Evolutionary conservation across 2,888 invertebrate genomes (phyloP).

Genomic region (Diarsia mendica): DNA sequence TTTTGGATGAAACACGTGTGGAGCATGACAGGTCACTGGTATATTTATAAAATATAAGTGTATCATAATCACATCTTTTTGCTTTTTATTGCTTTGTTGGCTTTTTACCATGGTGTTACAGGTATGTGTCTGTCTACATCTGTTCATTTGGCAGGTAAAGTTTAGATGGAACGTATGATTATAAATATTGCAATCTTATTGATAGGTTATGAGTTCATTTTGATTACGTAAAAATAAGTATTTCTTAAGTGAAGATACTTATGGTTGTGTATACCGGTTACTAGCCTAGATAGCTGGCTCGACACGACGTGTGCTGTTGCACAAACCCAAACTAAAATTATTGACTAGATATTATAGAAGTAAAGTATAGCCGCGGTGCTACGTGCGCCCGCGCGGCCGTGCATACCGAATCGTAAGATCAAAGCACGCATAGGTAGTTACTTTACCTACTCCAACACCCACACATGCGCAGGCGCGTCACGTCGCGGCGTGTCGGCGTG

Average conservation of each 20-base stretch:
- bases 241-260: slow-evolving; percentile 73
- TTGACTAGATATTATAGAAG: slow-evolving; percentile 88
- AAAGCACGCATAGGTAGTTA: slow-evolving; percentile 89
- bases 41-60: neutral
- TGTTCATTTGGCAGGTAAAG: neutral
- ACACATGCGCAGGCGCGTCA: slow-evolving; percentile 77
- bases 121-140: too few relatives aligned
- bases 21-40: neutral
- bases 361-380: slow-evolving; percentile 86
- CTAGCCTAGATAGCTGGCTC: slow-evolving; percentile 78
- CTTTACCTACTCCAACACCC: slow-evolving; percentile 88
- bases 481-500: slow-evolving; percentile 69
- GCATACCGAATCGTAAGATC: slow-evolving; percentile 90
- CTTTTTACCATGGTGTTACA: neutral
- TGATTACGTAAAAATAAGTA: slow-evolving; percentile 57
- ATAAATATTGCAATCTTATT: slow-evolving; percentile 33
- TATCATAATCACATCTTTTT: neutral
- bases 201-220: slow-evolving; percentile 49
- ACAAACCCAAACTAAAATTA: slow-evolving; percentile 89
- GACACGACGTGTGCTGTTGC: slow-evolving; percentile 85
- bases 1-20: neutral
- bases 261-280: slow-evolving; percentile 72
- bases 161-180: slow-evolving; percentile 37
- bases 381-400: slow-evolving; percentile 88
- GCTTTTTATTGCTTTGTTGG: neutral